Evolutionary conservation across 1,140 invertebrate genomes (phyloP).

Genomic region (Mizuhopecten yessoensis): DNA sequence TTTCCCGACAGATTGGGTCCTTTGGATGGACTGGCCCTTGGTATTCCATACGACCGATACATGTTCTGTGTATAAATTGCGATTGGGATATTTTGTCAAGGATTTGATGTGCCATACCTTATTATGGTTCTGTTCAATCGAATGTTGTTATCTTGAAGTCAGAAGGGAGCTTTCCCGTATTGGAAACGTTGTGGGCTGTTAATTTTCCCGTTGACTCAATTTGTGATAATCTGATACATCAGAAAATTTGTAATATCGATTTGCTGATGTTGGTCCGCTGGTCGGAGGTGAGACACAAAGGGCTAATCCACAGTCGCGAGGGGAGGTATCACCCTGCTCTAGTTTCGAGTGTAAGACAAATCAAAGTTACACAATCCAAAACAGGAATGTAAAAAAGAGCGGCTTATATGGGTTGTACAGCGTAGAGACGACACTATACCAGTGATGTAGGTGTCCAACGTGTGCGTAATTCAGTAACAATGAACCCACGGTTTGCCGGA

Average conservation of each 20-base stretch:
- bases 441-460: not conserved
- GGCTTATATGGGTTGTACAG: not conserved
- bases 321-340: not conserved
- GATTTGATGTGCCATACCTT: not conserved
- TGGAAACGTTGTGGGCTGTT: conserved; percentile 18
- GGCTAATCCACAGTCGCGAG: not conserved
- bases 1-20: not conserved
- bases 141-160: not conserved
- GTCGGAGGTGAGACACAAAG: not conserved
- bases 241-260: no score
- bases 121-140: not conserved
- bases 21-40: not conserved
- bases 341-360: not conserved
- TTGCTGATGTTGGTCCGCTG: not conserved
- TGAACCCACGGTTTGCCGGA: not conserved
- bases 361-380: not conserved
- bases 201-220: no score
- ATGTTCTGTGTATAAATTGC: no score
- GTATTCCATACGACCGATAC: not conserved
- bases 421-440: not conserved
- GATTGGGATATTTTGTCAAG: not conserved
- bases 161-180: not conserved
- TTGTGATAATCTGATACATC: no score
- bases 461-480: not conserved
- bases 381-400: not conserved